phyloP scores from a whole-genome alignment of 2,113 vertebrate genomes.

The Shinisaurus crocodilurus region DNA sequence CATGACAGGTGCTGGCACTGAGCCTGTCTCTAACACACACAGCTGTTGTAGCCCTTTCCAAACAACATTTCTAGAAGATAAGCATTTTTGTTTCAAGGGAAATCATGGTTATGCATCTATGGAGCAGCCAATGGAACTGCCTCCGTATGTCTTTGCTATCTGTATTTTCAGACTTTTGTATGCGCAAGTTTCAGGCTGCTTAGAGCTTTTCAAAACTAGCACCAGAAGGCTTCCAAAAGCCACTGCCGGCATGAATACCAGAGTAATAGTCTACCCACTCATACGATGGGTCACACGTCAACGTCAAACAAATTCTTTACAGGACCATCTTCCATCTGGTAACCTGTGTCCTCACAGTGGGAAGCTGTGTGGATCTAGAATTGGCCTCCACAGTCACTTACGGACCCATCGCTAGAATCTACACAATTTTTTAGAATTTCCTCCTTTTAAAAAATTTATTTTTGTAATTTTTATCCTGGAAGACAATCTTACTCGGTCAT shows the following conservation, averaged over 20 bases:
- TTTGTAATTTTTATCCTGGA: too few relatives aligned
- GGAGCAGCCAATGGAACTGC: background rate
- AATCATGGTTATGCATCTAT: background rate
- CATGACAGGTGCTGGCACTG: background rate
- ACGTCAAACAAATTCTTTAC: too few relatives aligned
- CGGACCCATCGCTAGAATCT: too few relatives aligned
- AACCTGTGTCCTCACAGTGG: too few relatives aligned
- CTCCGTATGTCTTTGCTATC: background rate
- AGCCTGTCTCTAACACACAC: background rate
- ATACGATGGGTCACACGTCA: too few relatives aligned
- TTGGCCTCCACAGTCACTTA: too few relatives aligned
- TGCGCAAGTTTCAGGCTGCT: background rate
- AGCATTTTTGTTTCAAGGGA: background rate
- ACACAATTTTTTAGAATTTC: too few relatives aligned
- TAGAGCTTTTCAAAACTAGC: background rate
- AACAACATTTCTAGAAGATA: background rate
- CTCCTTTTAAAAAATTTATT: too few relatives aligned
- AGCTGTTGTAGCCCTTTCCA: background rate
- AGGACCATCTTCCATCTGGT: too few relatives aligned
- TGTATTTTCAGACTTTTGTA: background rate
- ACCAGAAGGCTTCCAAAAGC: background rate
- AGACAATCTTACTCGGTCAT: too few relatives aligned
- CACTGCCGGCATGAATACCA: background rate
- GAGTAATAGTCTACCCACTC: background rate
- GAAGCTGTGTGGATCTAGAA: too few relatives aligned